Percentiles rank a stretch among this genome's conserved stretches.
Conservation (phyloP, 2,888 invertebrate species). For the Folsomia candida region DNA sequence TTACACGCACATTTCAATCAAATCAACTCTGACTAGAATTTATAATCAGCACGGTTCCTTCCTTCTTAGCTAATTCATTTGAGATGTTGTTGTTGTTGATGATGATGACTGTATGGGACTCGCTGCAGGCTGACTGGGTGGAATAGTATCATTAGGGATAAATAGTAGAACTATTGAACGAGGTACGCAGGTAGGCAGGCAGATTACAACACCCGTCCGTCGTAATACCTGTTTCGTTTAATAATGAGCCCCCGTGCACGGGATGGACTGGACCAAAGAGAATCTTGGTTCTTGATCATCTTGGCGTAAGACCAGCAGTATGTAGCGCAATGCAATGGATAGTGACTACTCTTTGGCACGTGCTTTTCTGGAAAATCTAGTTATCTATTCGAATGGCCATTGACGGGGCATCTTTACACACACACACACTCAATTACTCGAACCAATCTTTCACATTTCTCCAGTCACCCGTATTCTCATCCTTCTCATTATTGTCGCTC, state of each 20-base stretch:
- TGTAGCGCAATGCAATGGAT: not conserved
- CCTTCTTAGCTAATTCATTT: not conserved
- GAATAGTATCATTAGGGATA: too few relatives aligned
- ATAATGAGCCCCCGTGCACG: not conserved
- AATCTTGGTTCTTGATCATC: slow-evolving; percentile 12
- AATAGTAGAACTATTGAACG: too few relatives aligned
- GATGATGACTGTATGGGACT: too few relatives aligned
- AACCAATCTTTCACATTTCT: too few relatives aligned
- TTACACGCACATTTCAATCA: slow-evolving; percentile 48
- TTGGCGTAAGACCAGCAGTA: slow-evolving; percentile 34
- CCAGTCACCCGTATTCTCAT: too few relatives aligned
- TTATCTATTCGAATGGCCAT: slow-evolving; percentile 7
- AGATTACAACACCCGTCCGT: not conserved
- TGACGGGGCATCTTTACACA: not conserved
- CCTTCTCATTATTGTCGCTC: too few relatives aligned
- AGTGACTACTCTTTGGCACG: slow-evolving; percentile 9
- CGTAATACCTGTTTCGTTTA: slow-evolving; percentile 14
- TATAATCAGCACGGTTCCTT: slow-evolving; percentile 24
- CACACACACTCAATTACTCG: too few relatives aligned
- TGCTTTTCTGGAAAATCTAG: slow-evolving; percentile 15
- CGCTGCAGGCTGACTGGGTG: not conserved
- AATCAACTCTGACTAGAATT: slow-evolving; percentile 46
- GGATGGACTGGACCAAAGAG: slow-evolving; percentile 7
- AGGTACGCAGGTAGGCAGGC: too few relatives aligned
- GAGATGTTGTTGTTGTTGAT: too few relatives aligned